phyloP scores from a whole-genome alignment of 2,797 vertebrate genomes.

The Sciurus vulgaris region DNA sequence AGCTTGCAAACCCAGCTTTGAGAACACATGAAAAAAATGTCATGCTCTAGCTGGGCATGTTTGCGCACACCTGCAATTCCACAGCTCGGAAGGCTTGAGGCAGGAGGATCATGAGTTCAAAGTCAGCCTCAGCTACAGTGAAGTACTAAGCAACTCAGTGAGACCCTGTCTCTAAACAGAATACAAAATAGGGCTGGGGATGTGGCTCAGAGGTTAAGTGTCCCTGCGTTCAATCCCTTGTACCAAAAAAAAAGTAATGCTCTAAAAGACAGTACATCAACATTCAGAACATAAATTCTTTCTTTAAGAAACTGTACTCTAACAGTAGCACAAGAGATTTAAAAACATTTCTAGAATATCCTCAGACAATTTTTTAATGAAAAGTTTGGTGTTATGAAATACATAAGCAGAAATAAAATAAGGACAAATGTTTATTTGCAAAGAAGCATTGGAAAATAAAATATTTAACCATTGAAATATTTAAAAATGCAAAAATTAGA shows the following conservation, averaged over 20 bases:
- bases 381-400: neutral
- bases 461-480: neutral
- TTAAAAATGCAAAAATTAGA: neutral
- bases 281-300: neutral
- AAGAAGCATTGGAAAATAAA: neutral
- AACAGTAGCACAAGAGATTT: neutral
- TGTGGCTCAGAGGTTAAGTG: no score
- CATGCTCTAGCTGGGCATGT: accelerated
- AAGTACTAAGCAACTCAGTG: no score
- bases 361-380: neutral
- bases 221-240: no score
- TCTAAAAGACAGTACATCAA: neutral
- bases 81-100: no score
- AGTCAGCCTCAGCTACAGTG: no score
- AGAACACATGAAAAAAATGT: neutral
- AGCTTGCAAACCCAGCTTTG: neutral
- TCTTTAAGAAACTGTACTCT: neutral
- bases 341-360: neutral
- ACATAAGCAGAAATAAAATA: neutral
- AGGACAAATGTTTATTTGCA: neutral
- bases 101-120: no score
- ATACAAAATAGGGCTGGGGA: no score
- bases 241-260: neutral
- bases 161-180: no score
- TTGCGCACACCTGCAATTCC: no score